A percentile compares a stretch with the other conserved stretches of the same genome.
Evolutionary conservation across 2,888 invertebrate genomes (phyloP).

Genomic region (Spodoptera littoralis): DNA sequence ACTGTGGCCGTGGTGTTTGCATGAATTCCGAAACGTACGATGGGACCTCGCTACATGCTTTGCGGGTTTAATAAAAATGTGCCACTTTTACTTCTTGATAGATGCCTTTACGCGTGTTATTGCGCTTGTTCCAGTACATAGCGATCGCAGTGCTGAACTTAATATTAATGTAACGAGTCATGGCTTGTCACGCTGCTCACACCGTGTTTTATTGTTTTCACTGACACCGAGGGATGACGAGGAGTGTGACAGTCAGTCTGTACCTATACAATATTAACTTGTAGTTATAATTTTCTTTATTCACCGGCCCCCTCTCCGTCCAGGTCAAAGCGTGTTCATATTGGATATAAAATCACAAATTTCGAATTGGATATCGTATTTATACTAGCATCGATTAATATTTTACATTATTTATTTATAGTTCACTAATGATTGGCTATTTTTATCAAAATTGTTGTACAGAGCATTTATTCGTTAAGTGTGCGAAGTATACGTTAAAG

Average conservation of each 20-base stretch:
- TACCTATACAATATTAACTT: slow-evolving; percentile 28
- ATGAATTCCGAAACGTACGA: slow-evolving; percentile 78
- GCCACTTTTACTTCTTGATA: slow-evolving; percentile 56
- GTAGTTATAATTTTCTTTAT: slow-evolving; percentile 61
- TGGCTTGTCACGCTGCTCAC: slow-evolving; percentile 49
- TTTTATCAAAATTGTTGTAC: slow-evolving; percentile 34
- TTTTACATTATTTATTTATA: slow-evolving; percentile 59
- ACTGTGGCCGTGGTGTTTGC: slow-evolving; percentile 63
- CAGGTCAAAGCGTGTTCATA: slow-evolving; percentile 84
- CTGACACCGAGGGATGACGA: slow-evolving; percentile 19
- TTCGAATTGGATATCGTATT: slow-evolving; percentile 66
- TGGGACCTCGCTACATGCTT: slow-evolving; percentile 63
- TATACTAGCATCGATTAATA: slow-evolving; percentile 65
- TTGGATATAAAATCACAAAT: slow-evolving; percentile 68
- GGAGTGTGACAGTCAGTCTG: slow-evolving; percentile 42
- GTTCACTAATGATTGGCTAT: slow-evolving; percentile 45
- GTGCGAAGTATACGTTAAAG: too few relatives aligned
- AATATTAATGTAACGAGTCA: slow-evolving; percentile 38
- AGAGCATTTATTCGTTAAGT: slow-evolving; percentile 8
- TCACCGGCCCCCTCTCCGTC: slow-evolving; percentile 84
- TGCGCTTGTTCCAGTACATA: slow-evolving; percentile 60
- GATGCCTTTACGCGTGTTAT: slow-evolving; percentile 63
- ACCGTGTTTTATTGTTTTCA: slow-evolving; percentile 23
- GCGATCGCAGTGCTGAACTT: slow-evolving; percentile 46
- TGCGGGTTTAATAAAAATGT: slow-evolving; percentile 46